These are phyloP conservation scores for Antheraea pernyi DNA, from an alignment of 1,140 invertebrate species.

Conservation along the genomic window DNA sequence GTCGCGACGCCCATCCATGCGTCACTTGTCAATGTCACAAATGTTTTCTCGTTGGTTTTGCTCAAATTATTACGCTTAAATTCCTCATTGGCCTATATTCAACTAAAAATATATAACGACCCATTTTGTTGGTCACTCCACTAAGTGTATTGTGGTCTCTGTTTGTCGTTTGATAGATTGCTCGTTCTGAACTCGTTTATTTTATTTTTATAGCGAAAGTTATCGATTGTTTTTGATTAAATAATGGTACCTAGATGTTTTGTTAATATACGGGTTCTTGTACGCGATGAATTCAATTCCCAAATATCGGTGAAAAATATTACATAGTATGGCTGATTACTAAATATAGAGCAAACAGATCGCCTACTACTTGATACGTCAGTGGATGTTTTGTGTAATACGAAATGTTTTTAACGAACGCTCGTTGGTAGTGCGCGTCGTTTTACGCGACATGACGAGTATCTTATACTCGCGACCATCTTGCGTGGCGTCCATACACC, in stretches of 20 bases:
- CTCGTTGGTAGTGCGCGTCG: constrained; percentile 25
- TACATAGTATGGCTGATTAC: not conserved
- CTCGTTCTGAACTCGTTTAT: not conserved
- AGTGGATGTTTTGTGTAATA: constrained; percentile 31
- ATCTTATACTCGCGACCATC: constrained; percentile 24
- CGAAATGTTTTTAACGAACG: constrained; percentile 43
- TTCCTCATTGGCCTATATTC: constrained; percentile 20
- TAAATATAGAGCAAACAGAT: constrained; percentile 27
- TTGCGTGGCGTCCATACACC: constrained; percentile 17
- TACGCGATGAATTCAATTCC: not conserved
- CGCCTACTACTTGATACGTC: constrained; percentile 31
- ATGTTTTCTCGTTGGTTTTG: constrained; percentile 39
- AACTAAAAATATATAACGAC: not conserved
- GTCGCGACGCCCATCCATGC: constrained; percentile 35
- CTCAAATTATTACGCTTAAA: constrained; percentile 19
- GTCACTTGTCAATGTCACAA: constrained; percentile 48
- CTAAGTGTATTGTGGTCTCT: not conserved
- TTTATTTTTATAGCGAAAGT: not conserved
- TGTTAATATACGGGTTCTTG: not conserved
- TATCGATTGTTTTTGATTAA: not conserved
- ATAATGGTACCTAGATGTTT: not conserved
- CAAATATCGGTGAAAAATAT: not conserved
- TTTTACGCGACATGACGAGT: constrained; percentile 40
- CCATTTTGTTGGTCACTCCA: constrained; percentile 8
- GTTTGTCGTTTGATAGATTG: not conserved